Evolutionary conservation across 2,113 vertebrate genomes (phyloP).

Genomic region (Chinchilla lanigera): DNA sequence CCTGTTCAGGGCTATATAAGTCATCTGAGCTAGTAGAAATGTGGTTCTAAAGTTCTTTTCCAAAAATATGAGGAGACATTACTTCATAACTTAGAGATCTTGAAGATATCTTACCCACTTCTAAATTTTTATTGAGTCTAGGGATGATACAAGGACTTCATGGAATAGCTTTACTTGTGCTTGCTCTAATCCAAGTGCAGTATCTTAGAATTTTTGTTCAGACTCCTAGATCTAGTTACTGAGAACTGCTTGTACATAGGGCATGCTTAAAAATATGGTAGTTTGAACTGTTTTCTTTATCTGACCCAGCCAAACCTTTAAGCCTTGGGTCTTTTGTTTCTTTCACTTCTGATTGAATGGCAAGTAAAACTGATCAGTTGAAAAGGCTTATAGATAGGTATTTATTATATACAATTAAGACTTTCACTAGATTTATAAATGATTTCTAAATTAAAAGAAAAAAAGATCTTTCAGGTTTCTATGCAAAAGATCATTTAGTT

Average conservation of each 20-base stretch:
- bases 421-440: conserved; percentile 7
- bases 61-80: conserved; percentile 11
- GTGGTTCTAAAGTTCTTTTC: conserved; percentile 37
- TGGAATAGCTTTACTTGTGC: background rate
- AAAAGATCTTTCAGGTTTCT: conserved; percentile 47
- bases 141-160: background rate
- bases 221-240: background rate
- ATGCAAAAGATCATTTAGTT: conserved; percentile 13
- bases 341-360: background rate
- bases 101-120: background rate
- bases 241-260: background rate
- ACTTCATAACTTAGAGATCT: conserved; percentile 3
- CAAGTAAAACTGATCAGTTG: background rate
- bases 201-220: background rate
- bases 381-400: background rate
- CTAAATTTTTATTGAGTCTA: background rate
- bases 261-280: background rate
- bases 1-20: background rate
- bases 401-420: background rate
- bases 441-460: background rate
- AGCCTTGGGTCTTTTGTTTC: background rate
- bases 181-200: background rate
- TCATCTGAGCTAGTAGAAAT: background rate
- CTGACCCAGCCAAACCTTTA: background rate
- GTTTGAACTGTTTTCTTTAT: background rate